These are phyloP conservation scores for Scylla paramamosain DNA, from an alignment of 1,140 invertebrate species.

Conservation along the genomic window DNA sequence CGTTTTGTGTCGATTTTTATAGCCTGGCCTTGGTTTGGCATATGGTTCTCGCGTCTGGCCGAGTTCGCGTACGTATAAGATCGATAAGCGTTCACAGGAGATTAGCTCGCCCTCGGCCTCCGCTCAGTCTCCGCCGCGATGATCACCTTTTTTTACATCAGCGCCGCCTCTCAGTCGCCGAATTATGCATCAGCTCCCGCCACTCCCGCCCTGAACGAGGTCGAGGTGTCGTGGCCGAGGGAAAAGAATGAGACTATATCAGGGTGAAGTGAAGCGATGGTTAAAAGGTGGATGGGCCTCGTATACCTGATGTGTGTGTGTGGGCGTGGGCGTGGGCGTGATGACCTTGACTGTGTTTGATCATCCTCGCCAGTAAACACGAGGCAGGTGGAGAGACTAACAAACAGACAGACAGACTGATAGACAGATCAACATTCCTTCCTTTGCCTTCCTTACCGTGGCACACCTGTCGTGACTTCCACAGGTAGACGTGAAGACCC, in stretches of 20 bases:
- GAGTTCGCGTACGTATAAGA: neutral
- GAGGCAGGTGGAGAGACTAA: neutral
- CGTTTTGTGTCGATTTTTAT: constrained; percentile 13
- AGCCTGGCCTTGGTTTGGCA: neutral
- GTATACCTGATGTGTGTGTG: neutral
- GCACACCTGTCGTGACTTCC: neutral
- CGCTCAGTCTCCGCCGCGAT: no score
- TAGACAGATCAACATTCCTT: neutral
- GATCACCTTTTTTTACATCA: no score
- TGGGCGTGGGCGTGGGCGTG: neutral
- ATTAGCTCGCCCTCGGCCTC: no score
- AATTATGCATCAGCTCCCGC: no score
- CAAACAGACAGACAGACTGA: neutral
- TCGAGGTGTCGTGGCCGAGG: no score
- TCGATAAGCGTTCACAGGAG: neutral
- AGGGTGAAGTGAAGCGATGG: no score
- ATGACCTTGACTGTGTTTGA: neutral
- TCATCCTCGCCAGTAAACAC: neutral
- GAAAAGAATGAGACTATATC: no score
- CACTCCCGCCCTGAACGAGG: no score
- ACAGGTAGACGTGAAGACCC: neutral
- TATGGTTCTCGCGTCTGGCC: neutral
- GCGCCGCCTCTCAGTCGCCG: no score
- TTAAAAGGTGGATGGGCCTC: no score
- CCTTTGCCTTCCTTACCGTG: neutral